These are phyloP conservation scores for Hystrix brachyura DNA, from an alignment of 2,113 vertebrate species.

Conservation along the genomic window DNA sequence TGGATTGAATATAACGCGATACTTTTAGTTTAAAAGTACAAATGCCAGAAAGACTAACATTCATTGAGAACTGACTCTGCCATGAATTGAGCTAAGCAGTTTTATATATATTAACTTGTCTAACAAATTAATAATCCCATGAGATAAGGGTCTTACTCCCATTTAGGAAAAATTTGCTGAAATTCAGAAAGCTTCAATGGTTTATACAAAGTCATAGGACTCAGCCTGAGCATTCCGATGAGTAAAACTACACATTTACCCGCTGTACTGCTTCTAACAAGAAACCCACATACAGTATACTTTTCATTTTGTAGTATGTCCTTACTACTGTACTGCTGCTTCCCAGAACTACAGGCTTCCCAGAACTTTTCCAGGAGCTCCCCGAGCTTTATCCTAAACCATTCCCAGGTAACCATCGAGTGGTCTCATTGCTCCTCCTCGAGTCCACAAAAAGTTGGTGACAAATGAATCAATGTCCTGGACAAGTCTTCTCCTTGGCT, in stretches of 20 bases:
- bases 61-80: not conserved
- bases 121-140: constrained; percentile 18
- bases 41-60: not conserved
- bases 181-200: constrained; percentile 1
- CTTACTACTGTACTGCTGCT: not conserved
- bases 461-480: not conserved
- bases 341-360: not conserved
- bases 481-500: not conserved
- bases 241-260: not conserved
- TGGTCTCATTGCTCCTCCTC: not conserved
- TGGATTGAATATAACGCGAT: not conserved
- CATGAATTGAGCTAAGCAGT: not conserved
- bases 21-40: not conserved
- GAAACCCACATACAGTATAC: not conserved
- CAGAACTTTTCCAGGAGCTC: not conserved
- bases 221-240: not conserved
- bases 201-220: not conserved
- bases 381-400: not conserved
- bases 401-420: not conserved
- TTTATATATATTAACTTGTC: not conserved
- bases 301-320: not conserved
- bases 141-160: not conserved
- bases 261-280: not conserved
- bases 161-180: not conserved
- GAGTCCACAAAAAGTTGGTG: not conserved